These are phyloP conservation scores for Drosophila pruinosa DNA, from an alignment of 1,140 invertebrate species.

Conservation along the genomic window DNA sequence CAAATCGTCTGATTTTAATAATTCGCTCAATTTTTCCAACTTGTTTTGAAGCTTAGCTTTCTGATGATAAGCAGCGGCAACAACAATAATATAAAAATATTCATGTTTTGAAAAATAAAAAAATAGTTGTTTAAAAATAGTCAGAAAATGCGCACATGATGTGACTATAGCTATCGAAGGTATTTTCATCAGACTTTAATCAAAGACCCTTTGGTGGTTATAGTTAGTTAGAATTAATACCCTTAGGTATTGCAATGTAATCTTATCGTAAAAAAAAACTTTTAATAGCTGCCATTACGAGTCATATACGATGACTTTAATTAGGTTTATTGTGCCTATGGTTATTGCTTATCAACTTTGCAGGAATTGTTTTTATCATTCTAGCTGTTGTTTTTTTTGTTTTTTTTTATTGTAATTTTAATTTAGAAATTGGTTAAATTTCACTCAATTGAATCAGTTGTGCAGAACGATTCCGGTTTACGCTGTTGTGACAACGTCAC, in stretches of 20 bases:
- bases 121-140: constrained; percentile 46
- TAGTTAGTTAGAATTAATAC: too few relatives aligned
- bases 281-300: constrained; percentile 12
- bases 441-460: constrained; percentile 65
- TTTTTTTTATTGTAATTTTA: background rate
- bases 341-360: background rate
- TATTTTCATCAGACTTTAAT: too few relatives aligned
- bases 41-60: constrained; percentile 22
- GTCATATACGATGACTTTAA: background rate
- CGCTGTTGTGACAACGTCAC: background rate
- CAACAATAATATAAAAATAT: constrained; percentile 8
- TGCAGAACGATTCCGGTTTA: constrained; percentile 57
- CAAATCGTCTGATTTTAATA: constrained; percentile 47
- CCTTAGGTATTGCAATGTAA: constrained; percentile 14
- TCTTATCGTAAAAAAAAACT: constrained; percentile 8
- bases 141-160: background rate
- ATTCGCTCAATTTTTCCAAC: constrained; percentile 40
- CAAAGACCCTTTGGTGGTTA: too few relatives aligned
- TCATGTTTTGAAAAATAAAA: constrained; percentile 39
- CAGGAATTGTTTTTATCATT: background rate
- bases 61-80: constrained; percentile 23
- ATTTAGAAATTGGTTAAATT: constrained; percentile 33
- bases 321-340: background rate
- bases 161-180: background rate
- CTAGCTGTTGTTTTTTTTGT: background rate